phyloP scores from a whole-genome alignment of 2,888 invertebrate genomes.

The Notocelia uddmanniana region DNA sequence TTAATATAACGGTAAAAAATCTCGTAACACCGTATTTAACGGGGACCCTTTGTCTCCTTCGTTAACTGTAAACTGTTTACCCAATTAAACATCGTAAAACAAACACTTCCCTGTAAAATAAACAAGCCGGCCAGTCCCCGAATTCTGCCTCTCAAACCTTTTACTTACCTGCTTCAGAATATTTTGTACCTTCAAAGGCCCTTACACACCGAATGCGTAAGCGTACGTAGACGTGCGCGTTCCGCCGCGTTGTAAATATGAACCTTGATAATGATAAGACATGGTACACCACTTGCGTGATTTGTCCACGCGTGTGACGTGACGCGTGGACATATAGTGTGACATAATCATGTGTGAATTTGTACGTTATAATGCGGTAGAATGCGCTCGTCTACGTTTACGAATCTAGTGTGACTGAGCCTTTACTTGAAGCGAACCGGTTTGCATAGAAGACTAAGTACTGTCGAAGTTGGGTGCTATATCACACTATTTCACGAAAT shows the following conservation, averaged over 20 bases:
- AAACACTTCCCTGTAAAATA: constrained; percentile 58
- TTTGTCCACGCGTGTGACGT: too few relatives aligned
- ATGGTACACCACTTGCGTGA: too few relatives aligned
- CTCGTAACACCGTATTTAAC: constrained; percentile 57
- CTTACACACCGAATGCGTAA: too few relatives aligned
- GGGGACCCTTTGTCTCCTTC: constrained; percentile 60
- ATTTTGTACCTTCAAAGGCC: constrained; percentile 1
- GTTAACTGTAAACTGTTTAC: constrained; percentile 73
- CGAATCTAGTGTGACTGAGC: not conserved
- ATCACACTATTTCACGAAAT: constrained; percentile 9
- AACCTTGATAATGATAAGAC: too few relatives aligned
- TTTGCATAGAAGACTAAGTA: constrained; percentile 29
- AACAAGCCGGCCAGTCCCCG: constrained; percentile 42
- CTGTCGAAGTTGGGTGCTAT: constrained; percentile 5
- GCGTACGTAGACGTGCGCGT: too few relatives aligned
- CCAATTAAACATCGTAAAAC: constrained; percentile 74
- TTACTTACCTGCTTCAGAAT: constrained; percentile 45
- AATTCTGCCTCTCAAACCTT: constrained; percentile 46
- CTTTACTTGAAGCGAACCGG: not conserved
- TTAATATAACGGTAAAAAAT: constrained; percentile 50
- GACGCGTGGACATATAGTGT: too few relatives aligned
- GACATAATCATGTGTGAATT: too few relatives aligned
- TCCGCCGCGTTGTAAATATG: too few relatives aligned
- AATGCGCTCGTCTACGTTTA: too few relatives aligned
- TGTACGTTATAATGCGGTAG: too few relatives aligned